Conservation (phyloP, 2,888 invertebrate species). For the Xestia ashworthii region DNA sequence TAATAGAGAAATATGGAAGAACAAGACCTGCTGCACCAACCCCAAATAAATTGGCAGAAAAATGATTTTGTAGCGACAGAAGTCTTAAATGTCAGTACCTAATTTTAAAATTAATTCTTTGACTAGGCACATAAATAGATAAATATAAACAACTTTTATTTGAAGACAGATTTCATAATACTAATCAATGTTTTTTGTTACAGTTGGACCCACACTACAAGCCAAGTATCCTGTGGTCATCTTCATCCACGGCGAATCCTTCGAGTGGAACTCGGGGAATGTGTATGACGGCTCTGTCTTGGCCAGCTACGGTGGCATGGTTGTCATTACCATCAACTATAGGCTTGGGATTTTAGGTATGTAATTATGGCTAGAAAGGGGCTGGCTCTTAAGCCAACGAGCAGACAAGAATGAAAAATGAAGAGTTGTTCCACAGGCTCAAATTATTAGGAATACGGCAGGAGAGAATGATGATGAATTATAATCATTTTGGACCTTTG, state of each 20-base stretch:
- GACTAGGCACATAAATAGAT: background rate
- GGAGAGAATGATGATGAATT: background rate
- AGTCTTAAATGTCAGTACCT: no score
- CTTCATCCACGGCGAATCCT: constrained; percentile 98
- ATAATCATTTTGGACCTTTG: background rate
- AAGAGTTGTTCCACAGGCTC: background rate
- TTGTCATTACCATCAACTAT: constrained; percentile 99
- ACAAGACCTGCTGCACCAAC: no score
- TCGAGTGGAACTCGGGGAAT: constrained; percentile 99
- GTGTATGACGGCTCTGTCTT: constrained; percentile 99
- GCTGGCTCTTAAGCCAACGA: background rate
- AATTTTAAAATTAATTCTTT: background rate
- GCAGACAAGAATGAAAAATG: background rate
- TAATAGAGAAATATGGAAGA: no score
- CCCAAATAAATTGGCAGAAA: no score
- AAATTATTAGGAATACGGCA: background rate
- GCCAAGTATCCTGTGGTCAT: constrained; percentile 96
- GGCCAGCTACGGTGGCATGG: constrained; percentile 97
- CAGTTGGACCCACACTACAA: constrained; percentile 90
- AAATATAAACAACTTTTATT: background rate
- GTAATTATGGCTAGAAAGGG: background rate
- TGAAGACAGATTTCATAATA: background rate
- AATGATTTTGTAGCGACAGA: background rate
- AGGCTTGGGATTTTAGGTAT: constrained; percentile 97
- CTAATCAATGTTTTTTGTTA: constrained; percentile 75